These are phyloP conservation scores for Phalanger gymnotis DNA, from an alignment of 2,797 vertebrate species.

Conservation along the genomic window DNA sequence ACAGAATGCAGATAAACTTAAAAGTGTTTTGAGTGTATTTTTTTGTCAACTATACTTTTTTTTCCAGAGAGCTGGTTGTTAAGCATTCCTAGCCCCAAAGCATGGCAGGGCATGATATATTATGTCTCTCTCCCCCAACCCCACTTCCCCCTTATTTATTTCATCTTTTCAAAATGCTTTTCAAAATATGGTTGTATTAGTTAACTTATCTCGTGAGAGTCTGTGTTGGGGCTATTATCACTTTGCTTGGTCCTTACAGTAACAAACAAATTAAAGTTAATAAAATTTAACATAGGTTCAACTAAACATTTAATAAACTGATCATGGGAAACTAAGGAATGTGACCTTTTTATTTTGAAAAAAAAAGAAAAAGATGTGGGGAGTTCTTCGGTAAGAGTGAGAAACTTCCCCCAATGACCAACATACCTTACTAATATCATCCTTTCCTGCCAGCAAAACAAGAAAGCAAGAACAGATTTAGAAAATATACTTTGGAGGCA, in stretches of 20 bases:
- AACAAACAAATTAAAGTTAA: neutral
- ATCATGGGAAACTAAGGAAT: neutral
- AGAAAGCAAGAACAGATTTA: neutral
- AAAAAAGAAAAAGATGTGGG: neutral
- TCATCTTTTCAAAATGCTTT: neutral
- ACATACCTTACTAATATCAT: neutral
- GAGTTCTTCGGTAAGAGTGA: neutral
- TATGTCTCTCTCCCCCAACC: neutral
- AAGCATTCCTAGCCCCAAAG: neutral
- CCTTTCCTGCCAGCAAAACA: neutral
- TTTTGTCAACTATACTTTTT: neutral
- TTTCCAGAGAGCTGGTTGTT: neutral
- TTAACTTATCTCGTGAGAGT: neutral
- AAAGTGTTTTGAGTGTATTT: neutral
- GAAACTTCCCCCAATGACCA: neutral
- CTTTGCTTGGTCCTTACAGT: neutral
- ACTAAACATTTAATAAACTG: neutral
- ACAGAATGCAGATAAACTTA: neutral
- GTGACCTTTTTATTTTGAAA: neutral
- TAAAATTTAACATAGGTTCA: neutral
- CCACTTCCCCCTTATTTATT: neutral
- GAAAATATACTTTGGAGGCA: neutral
- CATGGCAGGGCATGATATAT: neutral
- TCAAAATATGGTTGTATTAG: neutral
- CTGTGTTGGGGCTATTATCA: neutral